Evolutionary conservation across 2,888 invertebrate genomes (phyloP).

Genomic region (Uropetala carovei): DNA sequence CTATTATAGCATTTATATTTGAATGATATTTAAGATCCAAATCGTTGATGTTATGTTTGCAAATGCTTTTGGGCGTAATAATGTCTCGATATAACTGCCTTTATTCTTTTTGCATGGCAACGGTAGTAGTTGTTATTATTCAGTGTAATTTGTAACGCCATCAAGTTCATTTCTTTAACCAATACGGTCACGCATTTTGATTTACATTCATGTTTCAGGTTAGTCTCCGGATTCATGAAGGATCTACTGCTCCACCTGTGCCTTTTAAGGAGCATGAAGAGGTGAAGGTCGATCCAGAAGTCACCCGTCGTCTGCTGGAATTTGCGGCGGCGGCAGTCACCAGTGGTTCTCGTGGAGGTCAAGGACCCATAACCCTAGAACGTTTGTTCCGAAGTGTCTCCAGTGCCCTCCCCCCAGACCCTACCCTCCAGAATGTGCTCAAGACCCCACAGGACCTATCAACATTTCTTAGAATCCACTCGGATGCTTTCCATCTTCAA

Average conservation of each 20-base stretch:
- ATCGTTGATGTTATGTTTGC: neutral
- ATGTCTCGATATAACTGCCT: neutral
- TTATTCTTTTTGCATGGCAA: neutral
- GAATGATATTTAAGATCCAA: neutral
- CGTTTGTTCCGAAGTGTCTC: constrained; percentile 88
- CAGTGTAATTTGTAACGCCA: too few species aligned
- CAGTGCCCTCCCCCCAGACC: constrained; percentile 84
- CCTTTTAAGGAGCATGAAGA: constrained; percentile 84
- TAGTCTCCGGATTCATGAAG: constrained; percentile 77
- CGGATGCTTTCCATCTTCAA: constrained; percentile 96
- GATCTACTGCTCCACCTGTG: constrained; percentile 82
- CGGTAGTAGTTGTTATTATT: neutral
- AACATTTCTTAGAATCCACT: constrained; percentile 93
- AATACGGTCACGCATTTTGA: too few species aligned
- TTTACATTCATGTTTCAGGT: neutral
- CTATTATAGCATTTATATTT: too few species aligned
- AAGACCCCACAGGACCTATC: constrained; percentile 93
- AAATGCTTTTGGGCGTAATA: neutral
- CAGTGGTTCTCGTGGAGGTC: constrained; percentile 27
- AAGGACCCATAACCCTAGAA: constrained; percentile 87
- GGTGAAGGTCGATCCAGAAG: constrained; percentile 88
- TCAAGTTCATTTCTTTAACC: too few species aligned
- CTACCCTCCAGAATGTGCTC: constrained; percentile 78
- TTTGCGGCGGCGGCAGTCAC: constrained; percentile 82
- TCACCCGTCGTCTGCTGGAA: constrained; percentile 88